Base-by-base conservation (phyloP, 1,140 invertebrate genomes). In the Meloidogyne exigua region DNA sequence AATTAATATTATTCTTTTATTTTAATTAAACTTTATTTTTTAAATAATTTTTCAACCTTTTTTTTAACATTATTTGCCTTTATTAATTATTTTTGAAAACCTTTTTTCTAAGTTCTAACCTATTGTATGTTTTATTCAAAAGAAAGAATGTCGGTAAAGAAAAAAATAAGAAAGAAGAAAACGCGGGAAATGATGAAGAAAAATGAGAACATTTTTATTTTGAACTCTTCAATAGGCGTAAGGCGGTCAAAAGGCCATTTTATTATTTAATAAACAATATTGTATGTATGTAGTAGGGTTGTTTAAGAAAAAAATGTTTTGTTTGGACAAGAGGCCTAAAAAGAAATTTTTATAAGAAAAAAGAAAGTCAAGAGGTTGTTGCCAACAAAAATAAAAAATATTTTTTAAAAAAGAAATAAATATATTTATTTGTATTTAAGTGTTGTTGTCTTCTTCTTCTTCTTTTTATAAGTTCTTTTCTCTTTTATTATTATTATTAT, bases 141-240 rank as follows among this genome's bases (percentile, higher is more conserved):
- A 57, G 21, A n/a, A 57, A 39, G 10, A 39, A 39, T 57, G 49
- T 18, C 49, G 49, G 49, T 7, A 12, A 7, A n/a, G n/a, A 57
- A 57, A n/a, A n/a, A 39, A 9, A 57, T n/a, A 57, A 57, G 7
- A n/a, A n/a, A 57, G 15, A 15, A n/a, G 10, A 57, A 57, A 57
- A 12, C 49, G 49, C 49, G 49, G 49, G 49, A 57, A 57, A 57
- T 57, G 49, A n/a, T n/a, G 49, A n/a, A n/a, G 13, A 57, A n/a
- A 57, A 49, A 18, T 18, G 42, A 18, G 18, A 18, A 49, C 1
- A 18, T 49, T 49, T 18, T 49, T 57, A n/a, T 57, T 15, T 57
- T n/a, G n/a, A 57, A 57, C n/a, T 57, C 49, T 57, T 57, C 49
- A 57, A 57, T n/a, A 57, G 49, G 49, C 49, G n/a, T n/a, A 57